Evolutionary conservation across 2,797 vertebrate species (phyloP).

Genomic region (Trichosurus vulpecula): DNA sequence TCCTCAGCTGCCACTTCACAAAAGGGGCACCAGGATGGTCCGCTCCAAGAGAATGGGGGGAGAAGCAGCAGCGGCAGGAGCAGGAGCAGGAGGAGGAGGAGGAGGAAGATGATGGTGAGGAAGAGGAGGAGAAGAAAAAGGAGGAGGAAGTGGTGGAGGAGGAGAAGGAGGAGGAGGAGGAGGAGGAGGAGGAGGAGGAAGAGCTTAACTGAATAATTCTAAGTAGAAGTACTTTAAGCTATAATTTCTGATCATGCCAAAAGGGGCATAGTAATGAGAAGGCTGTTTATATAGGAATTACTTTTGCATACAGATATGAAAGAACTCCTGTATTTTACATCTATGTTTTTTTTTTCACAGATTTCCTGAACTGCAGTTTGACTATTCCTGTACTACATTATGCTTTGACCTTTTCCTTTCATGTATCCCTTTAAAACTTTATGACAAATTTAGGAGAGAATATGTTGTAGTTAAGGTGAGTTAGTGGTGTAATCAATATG

Average conservation of each 20-base stretch:
- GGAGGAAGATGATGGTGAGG: too few species aligned
- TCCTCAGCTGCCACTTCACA: too few species aligned
- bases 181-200: too few species aligned
- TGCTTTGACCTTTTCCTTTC: slow-evolving; percentile 43
- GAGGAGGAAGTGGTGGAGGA: too few species aligned
- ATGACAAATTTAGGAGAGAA: slow-evolving; percentile 64
- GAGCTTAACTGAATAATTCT: not conserved
- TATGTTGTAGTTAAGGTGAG: slow-evolving; percentile 46
- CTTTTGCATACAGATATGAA: not conserved
- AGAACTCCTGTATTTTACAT: slow-evolving; percentile 3
- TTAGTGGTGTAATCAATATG: slow-evolving; percentile 60
- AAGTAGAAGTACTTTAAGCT: slow-evolving; percentile 13
- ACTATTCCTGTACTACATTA: slow-evolving; percentile 21
- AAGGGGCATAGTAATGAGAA: not conserved
- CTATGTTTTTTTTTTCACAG: slow-evolving; percentile 18
- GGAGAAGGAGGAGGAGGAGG: too few species aligned
- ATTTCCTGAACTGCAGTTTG: slow-evolving; percentile 36
- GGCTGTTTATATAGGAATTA: slow-evolving; percentile 3
- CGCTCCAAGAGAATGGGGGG: too few species aligned
- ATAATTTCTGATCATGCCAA: slow-evolving; percentile 25
- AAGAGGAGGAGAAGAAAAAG: too few species aligned
- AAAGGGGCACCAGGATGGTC: too few species aligned
- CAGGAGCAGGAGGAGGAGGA: too few species aligned
- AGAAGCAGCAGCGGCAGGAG: too few species aligned
- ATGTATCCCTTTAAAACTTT: slow-evolving; percentile 48